Percentiles rank a stretch among this genome's conserved stretches.
Evolutionary conservation across 2,797 vertebrate genomes (phyloP).

Genomic region (Danio tinwini): DNA sequence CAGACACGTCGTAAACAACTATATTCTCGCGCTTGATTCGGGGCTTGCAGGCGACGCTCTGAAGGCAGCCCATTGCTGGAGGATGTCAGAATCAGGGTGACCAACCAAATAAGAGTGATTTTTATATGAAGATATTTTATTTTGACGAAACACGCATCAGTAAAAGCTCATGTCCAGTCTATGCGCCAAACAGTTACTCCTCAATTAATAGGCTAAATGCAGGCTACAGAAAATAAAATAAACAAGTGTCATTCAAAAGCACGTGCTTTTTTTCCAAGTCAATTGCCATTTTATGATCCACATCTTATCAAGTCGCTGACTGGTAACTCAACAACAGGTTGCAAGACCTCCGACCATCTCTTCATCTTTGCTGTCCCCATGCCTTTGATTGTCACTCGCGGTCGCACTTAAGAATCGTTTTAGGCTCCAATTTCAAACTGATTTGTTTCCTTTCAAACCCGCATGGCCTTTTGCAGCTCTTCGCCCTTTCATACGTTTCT

Average conservation of each 20-base stretch:
- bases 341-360: constrained; percentile 24
- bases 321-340: constrained; percentile 37
- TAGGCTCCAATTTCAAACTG: constrained; percentile 48
- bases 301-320: constrained; percentile 19
- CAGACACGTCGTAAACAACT: constrained; percentile 93
- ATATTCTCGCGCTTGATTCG: constrained; percentile 95
- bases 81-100: constrained; percentile 46
- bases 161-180: constrained; percentile 22
- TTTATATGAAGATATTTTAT: constrained; percentile 53
- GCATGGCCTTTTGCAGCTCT: constrained; percentile 58
- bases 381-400: constrained; percentile 41
- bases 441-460: constrained; percentile 49
- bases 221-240: not conserved
- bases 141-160: constrained; percentile 66
- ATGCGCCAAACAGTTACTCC: constrained; percentile 10
- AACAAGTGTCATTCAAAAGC: constrained; percentile 5
- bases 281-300: not conserved
- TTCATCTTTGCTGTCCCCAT: constrained; percentile 30
- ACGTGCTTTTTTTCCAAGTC: not conserved
- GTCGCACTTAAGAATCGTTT: constrained; percentile 35
- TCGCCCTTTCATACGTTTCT: constrained; percentile 75
- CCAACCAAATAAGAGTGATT: constrained; percentile 49
- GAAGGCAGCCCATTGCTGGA: constrained; percentile 91
- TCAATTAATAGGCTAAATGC: not conserved
- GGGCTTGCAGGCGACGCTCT: constrained; percentile 96